Base-by-base conservation (phyloP, 1,140 invertebrate species). In the Oscheius sp. region DNA sequence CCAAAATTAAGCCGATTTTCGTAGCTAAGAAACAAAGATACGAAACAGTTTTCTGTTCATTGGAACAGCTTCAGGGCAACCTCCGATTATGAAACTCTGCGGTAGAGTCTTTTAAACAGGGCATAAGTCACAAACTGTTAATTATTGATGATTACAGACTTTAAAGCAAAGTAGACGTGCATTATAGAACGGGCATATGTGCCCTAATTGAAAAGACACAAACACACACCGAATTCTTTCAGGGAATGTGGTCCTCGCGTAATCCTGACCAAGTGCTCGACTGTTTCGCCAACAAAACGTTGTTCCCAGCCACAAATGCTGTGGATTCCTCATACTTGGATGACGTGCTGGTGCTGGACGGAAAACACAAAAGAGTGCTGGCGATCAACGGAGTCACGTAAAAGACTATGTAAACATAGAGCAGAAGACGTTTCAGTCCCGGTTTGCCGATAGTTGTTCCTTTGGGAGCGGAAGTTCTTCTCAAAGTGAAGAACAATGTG, bases 371-470 rank as follows among this genome's bases (percentile, higher is more conserved):
- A 20, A 59, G 72, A 36, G 69, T 81, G 55, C 72, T 82, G 3
- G 78, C 78, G 13, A 78, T 81, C 46, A 82, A 81, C 59, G 79
- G 78, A 28, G 67, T 76, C 28, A 81, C 71, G 79, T 81, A 32
- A 35, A 66, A 42, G 29, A 28, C 15, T 15, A 20, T 64, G 4
- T 69, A 15, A 67, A 26, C 13, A 2, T 7, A 26, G 7, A 55
- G 7, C 15, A 7, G 4, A 13, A 20, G 20, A 4, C 68, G n/a
- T 38, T 78, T 69, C 32, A 82, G 82, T 35, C 81, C 78, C 1
- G 82, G 78, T 0, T 36, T 46, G 2, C 74, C 78, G 20, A 82
- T 82, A 38, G 78, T 81, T 2, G 81, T 82, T 1, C 81, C 81
- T 0, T 59, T 76, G 15, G 79, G 79, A 13, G 75, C 80, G 2